Percentiles rank a stretch among this genome's conserved stretches.
Conservation (phyloP, 2,113 vertebrate genomes). For the Rhinoderma darwinii region DNA sequence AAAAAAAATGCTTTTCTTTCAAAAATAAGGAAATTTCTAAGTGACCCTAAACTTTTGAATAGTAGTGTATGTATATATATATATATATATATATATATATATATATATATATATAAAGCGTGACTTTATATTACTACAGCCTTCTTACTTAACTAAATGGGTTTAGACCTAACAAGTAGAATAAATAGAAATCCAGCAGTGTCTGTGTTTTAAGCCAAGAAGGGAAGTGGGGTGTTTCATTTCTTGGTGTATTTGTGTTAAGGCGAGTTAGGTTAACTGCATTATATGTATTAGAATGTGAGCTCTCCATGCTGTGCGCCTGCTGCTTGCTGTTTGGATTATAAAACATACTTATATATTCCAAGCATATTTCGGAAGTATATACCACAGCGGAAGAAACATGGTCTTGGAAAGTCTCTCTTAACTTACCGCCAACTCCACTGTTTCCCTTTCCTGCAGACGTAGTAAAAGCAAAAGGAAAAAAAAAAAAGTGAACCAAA, state of each 20-base stretch:
- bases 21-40: too few species aligned
- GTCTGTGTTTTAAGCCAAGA: conserved; percentile 21
- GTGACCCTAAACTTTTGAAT: too few species aligned
- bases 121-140: conserved; percentile 5
- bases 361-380: conserved; percentile 39
- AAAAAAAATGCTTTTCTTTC: too few species aligned
- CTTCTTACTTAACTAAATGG: neutral
- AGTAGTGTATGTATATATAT: too few species aligned
- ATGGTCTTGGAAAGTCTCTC: neutral
- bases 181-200: conserved; percentile 42
- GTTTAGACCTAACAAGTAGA: conserved; percentile 24
- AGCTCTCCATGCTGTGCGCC: conserved; percentile 11
- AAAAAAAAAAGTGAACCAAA: neutral
- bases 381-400: conserved; percentile 43
- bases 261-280: conserved; percentile 30
- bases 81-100: too few species aligned
- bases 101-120: neutral
- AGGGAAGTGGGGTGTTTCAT: conserved; percentile 48
- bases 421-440: neutral
- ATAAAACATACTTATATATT: conserved; percentile 51
- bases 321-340: conserved; percentile 47
- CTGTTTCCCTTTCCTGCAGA: conserved; percentile 14
- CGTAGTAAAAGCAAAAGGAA: conserved; percentile 20
- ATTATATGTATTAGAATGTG: neutral
- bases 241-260: conserved; percentile 43